phyloP scores from a whole-genome alignment of 1,140 invertebrate genomes.

The Anagrus nilaparvatae region DNA sequence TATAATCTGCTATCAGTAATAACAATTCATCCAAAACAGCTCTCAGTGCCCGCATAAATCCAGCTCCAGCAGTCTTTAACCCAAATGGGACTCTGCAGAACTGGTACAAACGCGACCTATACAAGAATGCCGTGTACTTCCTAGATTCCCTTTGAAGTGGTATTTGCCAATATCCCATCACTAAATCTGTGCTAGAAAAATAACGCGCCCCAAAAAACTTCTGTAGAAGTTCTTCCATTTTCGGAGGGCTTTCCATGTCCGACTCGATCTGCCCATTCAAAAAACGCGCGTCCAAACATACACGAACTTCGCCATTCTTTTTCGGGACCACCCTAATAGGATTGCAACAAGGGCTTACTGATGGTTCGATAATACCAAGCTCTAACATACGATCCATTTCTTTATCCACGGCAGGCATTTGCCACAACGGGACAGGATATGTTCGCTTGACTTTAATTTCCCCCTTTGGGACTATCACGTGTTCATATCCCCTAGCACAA shows the following conservation, averaged over 20 bases:
- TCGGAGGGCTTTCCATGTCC: constrained; percentile 12
- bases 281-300: constrained; percentile 18
- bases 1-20: too few species aligned
- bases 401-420: constrained; percentile 5
- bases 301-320: constrained; percentile 8
- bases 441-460: constrained; percentile 1
- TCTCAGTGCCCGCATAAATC: constrained; percentile 4
- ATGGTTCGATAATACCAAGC: constrained; percentile 17
- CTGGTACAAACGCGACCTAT: too few species aligned
- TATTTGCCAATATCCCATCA: constrained; percentile 29
- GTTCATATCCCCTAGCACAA: neutral
- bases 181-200: constrained; percentile 23
- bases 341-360: constrained; percentile 22
- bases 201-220: constrained; percentile 6
- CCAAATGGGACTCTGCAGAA: constrained; percentile 8
- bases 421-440: constrained; percentile 16
- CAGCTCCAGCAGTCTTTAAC: constrained; percentile 5
- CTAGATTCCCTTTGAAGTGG: constrained; percentile 18
- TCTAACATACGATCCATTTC: constrained; percentile 14
- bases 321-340: constrained; percentile 17
- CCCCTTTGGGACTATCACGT: neutral
- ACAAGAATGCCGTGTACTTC: constrained; percentile 20
- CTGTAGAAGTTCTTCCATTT: constrained; percentile 9
- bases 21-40: neutral
- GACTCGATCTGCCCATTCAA: constrained; percentile 14